Conservation (phyloP, 2,888 invertebrate genomes). For the Caenorhabditis sp. region DNA sequence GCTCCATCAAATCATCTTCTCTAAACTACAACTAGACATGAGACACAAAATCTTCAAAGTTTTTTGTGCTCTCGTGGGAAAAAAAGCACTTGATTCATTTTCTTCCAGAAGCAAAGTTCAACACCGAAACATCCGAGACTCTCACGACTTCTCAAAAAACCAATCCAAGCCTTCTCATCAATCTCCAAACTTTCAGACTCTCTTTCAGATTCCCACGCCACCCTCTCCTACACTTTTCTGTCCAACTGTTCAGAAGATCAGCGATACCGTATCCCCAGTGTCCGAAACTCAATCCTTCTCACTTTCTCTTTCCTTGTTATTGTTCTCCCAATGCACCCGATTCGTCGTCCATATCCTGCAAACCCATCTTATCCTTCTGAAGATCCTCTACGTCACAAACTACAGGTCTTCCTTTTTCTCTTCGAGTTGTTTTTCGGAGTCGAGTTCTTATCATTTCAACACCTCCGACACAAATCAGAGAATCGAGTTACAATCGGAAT, state of each 20-base stretch:
- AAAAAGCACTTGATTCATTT: background rate
- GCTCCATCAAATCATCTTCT: too few relatives aligned
- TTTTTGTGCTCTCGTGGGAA: too few relatives aligned
- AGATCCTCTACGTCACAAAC: slow-evolving; percentile 24
- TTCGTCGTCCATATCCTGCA: slow-evolving; percentile 9
- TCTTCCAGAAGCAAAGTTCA: background rate
- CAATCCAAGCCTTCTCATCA: background rate
- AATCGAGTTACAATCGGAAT: background rate
- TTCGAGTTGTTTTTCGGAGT: background rate
- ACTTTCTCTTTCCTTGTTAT: background rate
- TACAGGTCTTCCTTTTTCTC: background rate
- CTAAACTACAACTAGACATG: too few relatives aligned
- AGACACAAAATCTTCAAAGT: too few relatives aligned
- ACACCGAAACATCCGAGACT: background rate
- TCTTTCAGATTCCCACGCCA: background rate
- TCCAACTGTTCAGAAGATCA: background rate
- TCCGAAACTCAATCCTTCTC: background rate
- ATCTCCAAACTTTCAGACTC: slow-evolving; percentile 14
- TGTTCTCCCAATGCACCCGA: slow-evolving; percentile 11
- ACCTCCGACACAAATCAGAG: slow-evolving; percentile 16
- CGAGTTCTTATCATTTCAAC: slow-evolving; percentile 4
- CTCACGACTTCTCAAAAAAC: background rate
- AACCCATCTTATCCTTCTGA: slow-evolving; percentile 21
- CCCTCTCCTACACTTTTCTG: background rate
- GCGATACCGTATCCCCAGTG: background rate